Conservation (phyloP, 2,888 invertebrate genomes). For the Noctuana brunneofusca region DNA sequence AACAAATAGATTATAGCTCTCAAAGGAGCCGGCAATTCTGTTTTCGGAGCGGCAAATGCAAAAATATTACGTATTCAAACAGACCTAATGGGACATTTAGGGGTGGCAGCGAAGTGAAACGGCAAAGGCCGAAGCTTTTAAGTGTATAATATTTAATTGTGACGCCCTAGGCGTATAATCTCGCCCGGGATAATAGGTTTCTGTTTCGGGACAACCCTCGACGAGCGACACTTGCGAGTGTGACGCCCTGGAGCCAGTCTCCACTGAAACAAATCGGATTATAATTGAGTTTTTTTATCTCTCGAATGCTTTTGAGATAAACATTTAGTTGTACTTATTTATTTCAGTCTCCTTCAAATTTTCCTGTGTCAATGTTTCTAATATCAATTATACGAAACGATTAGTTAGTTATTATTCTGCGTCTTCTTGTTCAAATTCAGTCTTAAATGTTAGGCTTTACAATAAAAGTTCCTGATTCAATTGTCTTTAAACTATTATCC, state of each 20-base stretch:
- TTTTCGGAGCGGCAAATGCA: constrained; percentile 81
- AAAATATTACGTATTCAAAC: constrained; percentile 84
- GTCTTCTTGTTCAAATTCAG: neutral
- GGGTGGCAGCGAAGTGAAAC: constrained; percentile 82
- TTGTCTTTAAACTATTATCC: neutral
- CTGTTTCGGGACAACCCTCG: constrained; percentile 81
- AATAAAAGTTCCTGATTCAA: neutral
- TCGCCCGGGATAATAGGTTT: constrained; percentile 84
- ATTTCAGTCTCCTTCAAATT: constrained; percentile 35
- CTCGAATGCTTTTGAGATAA: constrained; percentile 60
- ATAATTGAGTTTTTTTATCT: constrained; percentile 76
- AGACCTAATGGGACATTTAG: constrained; percentile 83
- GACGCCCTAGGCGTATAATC: constrained; percentile 84
- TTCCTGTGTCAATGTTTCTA: neutral
- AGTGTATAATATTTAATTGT: constrained; percentile 84
- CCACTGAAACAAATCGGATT: constrained; percentile 79
- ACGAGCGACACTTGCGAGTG: constrained; percentile 77
- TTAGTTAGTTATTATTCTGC: neutral
- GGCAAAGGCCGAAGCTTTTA: constrained; percentile 84
- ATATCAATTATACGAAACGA: neutral
- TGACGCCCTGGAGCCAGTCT: constrained; percentile 74
- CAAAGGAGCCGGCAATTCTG: constrained; percentile 81
- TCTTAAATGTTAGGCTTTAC: neutral
- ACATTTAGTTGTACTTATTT: constrained; percentile 34
- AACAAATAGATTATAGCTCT: constrained; percentile 82